Percentiles rank a stretch among this genome's conserved stretches.
phyloP scores from a whole-genome alignment of 1,140 invertebrate species.

The Parasteatoda tepidariorum region DNA sequence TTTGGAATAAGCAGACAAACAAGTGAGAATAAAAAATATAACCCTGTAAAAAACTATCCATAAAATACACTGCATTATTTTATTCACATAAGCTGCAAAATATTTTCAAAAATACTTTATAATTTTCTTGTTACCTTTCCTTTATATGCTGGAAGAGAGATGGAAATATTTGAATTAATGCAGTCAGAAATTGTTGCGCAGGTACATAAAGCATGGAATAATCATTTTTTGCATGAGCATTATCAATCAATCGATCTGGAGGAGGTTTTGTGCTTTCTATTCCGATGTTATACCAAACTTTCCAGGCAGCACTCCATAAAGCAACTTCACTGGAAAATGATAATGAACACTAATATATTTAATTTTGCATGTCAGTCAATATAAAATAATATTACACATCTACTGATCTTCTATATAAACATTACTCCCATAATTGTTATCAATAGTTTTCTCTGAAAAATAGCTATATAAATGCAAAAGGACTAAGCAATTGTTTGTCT shows the following conservation, averaged over 20 bases:
- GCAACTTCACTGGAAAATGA: conserved; percentile 63
- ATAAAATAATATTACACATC: no score
- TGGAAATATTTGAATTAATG: conserved; percentile 93
- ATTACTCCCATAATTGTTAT: no score
- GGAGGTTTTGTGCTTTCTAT: conserved; percentile 79
- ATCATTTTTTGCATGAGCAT: conserved; percentile 66
- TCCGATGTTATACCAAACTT: conserved; percentile 87
- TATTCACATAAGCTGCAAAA: neutral
- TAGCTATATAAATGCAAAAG: no score
- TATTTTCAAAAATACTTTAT: no score
- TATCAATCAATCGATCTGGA: conserved; percentile 66
- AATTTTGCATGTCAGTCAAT: no score
- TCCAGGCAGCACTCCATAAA: conserved; percentile 83
- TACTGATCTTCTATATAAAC: no score
- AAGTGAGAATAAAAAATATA: neutral
- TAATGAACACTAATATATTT: no score
- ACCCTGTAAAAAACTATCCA: neutral
- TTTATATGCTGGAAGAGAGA: conserved; percentile 91
- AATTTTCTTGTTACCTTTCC: no score
- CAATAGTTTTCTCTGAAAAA: no score
- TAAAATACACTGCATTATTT: neutral
- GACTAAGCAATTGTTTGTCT: no score
- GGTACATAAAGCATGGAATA: conserved; percentile 81
- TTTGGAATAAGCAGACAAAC: neutral
- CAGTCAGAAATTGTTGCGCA: conserved; percentile 91